Base-by-base conservation (phyloP, 2,797 vertebrate genomes). In the Tolypeutes matacus region DNA sequence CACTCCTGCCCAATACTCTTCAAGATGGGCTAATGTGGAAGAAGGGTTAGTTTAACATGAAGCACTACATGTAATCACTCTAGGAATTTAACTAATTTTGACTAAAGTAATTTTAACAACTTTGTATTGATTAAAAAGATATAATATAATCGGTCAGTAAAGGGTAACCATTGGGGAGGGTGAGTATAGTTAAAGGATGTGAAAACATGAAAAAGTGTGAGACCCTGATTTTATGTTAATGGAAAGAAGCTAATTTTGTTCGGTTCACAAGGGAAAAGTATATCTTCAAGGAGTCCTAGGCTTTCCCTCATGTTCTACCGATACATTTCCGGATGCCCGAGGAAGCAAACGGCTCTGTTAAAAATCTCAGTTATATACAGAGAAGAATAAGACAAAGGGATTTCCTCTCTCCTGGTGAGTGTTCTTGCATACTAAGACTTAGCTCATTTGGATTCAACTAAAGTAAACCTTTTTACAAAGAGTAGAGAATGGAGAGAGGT, bases 61-160 rank as follows among this genome's bases (percentile, higher is more conserved):
- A 64, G 27, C 3, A n/a, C 29, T 2, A 2, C 7, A 25, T 39
- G n/a, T 27, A 73, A 78, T n/a, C 2, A 21, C n/a, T 80, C 51
- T 64, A 82, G 70, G 72, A 81, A 51, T 85, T 90, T 64, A 51
- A 82, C 77, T 92, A 49, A 75, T 78, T 96, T 88, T 39, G 72
- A 91, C 34, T 89, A 49, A 82, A 95, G 76, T 18, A 18, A 89
- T 92, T 93, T 85, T 12, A 91, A 81, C 6, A 65, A 93, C 25
- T 89, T 67, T 39, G 5, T 39, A 69, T 25, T 85, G 86, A 69
- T 62, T 46, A 64, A 13, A 17, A 91, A 89, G 39, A 81, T 75
- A 23, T 76, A 31, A 53, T 23, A 62, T 88, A 67, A 36, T 70
- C 84, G 39, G 46, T 73, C 21, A 49, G n/a, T n/a, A 76, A 83